phyloP scores from a whole-genome alignment of 2,888 invertebrate genomes.

The Ametastegia equiseti region DNA sequence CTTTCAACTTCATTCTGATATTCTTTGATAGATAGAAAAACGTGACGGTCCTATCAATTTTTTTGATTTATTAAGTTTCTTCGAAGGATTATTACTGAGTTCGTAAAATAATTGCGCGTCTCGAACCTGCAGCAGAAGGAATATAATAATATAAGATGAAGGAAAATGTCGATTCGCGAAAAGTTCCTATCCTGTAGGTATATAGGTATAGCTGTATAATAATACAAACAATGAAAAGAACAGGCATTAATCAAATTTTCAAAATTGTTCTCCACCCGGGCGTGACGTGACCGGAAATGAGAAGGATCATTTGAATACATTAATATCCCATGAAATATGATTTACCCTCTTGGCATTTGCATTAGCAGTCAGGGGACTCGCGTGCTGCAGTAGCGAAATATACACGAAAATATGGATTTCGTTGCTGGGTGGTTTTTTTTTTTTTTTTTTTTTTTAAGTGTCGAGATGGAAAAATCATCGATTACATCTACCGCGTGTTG shows the following conservation, averaged over 20 bases:
- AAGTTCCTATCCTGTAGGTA: not conserved
- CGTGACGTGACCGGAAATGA: conserved; percentile 61
- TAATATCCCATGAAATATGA: conserved; percentile 61
- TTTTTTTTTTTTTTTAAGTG: too few species aligned
- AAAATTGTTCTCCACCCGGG: conserved; percentile 47
- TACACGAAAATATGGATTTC: conserved; percentile 8
- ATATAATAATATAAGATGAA: not conserved
- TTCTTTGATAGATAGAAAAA: not conserved
- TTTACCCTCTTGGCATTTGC: conserved; percentile 59
- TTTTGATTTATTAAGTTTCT: not conserved
- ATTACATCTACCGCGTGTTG: not conserved
- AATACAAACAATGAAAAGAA: conserved; percentile 25
- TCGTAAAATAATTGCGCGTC: not conserved
- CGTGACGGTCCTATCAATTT: not conserved
- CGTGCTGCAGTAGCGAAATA: too few species aligned
- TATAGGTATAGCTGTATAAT: not conserved
- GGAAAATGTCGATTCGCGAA: not conserved
- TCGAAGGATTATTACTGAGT: not conserved
- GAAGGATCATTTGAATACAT: conserved; percentile 63
- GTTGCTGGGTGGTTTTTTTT: too few species aligned
- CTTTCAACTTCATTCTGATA: not conserved
- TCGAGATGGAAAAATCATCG: conserved; percentile 29
- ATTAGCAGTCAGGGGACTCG: conserved; percentile 54
- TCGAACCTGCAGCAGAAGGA: too few species aligned
- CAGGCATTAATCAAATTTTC: conserved; percentile 58